phyloP scores from a whole-genome alignment of 2,113 vertebrate species.

The Seriola dumerili region DNA sequence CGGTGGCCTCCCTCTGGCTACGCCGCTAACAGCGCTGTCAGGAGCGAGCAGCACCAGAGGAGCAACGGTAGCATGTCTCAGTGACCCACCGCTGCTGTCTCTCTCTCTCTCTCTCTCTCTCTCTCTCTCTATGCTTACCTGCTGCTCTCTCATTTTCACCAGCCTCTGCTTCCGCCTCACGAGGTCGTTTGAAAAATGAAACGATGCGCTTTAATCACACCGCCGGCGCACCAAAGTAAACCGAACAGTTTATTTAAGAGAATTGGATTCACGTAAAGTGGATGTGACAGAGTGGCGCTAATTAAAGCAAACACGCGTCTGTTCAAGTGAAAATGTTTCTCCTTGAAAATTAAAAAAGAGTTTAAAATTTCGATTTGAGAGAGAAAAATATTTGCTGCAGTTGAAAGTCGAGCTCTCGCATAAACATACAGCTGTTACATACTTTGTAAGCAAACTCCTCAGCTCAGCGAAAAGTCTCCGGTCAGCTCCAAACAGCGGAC shows the following conservation, averaged over 20 bases:
- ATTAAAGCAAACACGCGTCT: too few relatives aligned
- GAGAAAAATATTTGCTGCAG: not conserved
- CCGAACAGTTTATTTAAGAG: not conserved
- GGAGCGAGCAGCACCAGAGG: not conserved
- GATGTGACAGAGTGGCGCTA: not conserved
- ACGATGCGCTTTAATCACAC: slow-evolving; percentile 6
- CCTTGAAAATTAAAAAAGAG: not conserved
- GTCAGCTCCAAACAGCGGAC: too few relatives aligned
- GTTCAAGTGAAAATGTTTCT: not conserved
- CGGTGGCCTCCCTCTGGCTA: not conserved
- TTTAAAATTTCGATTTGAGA: not conserved
- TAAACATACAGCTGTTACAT: not conserved
- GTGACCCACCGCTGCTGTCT: not conserved
- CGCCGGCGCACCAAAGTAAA: not conserved
- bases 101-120: too few relatives aligned
- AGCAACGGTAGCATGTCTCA: not conserved
- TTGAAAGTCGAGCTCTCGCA: not conserved
- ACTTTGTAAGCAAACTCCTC: not conserved
- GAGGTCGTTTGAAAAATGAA: not conserved
- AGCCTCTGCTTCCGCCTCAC: not conserved
- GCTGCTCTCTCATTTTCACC: not conserved
- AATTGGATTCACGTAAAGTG: not conserved
- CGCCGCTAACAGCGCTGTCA: slow-evolving; percentile 3
- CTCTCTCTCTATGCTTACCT: not conserved
- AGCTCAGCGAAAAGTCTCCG: not conserved